Evolutionary conservation across 2,888 invertebrate species (phyloP), one percentile per base, ranked within the genome.

Genomic region (Corbicula japonica): DNA sequence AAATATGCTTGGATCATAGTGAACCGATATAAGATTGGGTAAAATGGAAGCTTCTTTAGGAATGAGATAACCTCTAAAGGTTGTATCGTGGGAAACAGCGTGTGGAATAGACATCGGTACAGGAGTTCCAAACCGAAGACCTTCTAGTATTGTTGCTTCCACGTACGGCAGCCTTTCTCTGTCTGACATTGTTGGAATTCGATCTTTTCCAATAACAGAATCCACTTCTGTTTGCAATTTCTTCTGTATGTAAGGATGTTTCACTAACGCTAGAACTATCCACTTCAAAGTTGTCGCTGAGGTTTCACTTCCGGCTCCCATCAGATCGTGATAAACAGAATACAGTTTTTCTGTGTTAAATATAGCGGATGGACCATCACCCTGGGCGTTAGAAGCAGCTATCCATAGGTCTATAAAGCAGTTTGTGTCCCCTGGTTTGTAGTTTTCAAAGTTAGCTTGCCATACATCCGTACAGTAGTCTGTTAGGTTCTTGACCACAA

Each of bases 201-300:
- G 58, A 5, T 48, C 44, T 48, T 93, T 93, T 4, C n/a, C 26
- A 63, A 94, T 92, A 50, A 94, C 91, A 6, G 86, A 80, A 28
- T 83, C 71, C n/a, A 90, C 80, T 48, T 88, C 88, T 41, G 54
- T 52, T 50, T 79, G 83, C 52, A 85, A 78, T 35, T 74, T 82
- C 1, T 76, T 69, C 41, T 84, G 83, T 1, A 87, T 95, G 15
- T 97, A 95, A 46, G 96, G 96, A 91, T 97, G 95, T 60, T 96
- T 95, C 10, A 97, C 97, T 90, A 98, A 95, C 89, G 97, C 94
- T 80, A 96, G 96, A 4, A 98, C 94, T 75, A 96, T 96, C 95
- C 97, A 98, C 90, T 96, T 96, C 80, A 97, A 96, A 0, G 96
- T 97, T 18, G 97, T 96, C 18, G 96, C 96, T 0, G 96, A 96